Conservation (phyloP, 2,113 vertebrate species). For the Arizona elegans region DNA sequence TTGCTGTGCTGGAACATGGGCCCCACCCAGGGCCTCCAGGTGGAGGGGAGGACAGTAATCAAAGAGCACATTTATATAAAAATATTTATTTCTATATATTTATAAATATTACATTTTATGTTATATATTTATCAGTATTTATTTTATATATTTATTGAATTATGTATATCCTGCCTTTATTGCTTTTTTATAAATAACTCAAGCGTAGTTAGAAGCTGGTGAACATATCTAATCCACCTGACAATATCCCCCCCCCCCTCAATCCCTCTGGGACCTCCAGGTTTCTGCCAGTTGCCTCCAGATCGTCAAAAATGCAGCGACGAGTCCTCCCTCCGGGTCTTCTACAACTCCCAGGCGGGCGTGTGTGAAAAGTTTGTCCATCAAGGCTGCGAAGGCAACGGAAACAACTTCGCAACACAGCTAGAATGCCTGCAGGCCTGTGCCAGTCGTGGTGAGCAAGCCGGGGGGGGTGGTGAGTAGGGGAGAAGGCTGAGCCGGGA, state of each 20-base stretch:
- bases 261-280: not conserved
- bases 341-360: not conserved
- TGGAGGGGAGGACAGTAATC: no score
- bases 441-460: not conserved
- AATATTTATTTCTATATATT: no score
- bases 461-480: rapidly evolving
- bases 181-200: not conserved
- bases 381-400: not conserved
- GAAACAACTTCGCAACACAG: not conserved
- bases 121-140: no score
- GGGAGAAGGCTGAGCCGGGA: no score
- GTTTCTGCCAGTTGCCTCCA: not conserved
- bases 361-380: not conserved
- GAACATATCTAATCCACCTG: not conserved
- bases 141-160: no score
- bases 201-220: not conserved
- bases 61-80: no score
- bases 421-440: not conserved
- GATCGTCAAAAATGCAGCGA: not conserved
- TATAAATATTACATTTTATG: no score
- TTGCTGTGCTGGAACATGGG: no score
- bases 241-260: not conserved
- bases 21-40: no score
- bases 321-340: not conserved
- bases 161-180: not conserved